Conservation (phyloP, 2,797 vertebrate genomes). For the Pangasius djambal region DNA sequence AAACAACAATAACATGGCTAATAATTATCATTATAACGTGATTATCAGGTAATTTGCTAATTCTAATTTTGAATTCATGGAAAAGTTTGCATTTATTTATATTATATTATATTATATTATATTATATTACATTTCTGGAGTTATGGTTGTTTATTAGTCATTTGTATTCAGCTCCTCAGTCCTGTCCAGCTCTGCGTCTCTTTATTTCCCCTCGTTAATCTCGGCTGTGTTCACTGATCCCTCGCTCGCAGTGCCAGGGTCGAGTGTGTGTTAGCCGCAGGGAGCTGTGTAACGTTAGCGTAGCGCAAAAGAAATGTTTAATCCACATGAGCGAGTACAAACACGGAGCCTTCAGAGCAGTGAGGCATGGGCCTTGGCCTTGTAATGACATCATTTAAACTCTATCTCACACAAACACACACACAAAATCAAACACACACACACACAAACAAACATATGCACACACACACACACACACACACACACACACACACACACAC, state of each 20-base stretch:
- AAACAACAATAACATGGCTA: not conserved
- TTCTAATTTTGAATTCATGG: not conserved
- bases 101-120: not conserved
- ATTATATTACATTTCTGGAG: not conserved
- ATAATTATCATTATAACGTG: not conserved
- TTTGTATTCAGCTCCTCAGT: slow-evolving; percentile 10
- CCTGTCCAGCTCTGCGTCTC: not conserved
- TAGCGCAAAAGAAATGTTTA: slow-evolving; percentile 54
- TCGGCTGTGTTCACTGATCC: not conserved
- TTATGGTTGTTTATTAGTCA: not conserved
- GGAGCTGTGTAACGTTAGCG: slow-evolving; percentile 30
- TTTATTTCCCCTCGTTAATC: slow-evolving; percentile 19
- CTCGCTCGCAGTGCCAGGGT: slow-evolving; percentile 8
- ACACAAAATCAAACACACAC: not conserved
- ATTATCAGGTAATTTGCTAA: not conserved
- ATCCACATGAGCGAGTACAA: slow-evolving; percentile 53
- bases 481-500: not conserved
- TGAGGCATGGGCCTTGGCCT: slow-evolving; percentile 27
- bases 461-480: not conserved
- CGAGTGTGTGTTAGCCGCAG: slow-evolving; percentile 18
- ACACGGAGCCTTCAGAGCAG: slow-evolving; percentile 45
- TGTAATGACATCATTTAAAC: slow-evolving; percentile 39
- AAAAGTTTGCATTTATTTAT: not conserved
- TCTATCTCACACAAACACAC: not conserved
- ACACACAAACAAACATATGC: not conserved